These are phyloP conservation scores for Polymixis flavicincta DNA, from an alignment of 2,888 invertebrate species.

Conservation along the genomic window DNA sequence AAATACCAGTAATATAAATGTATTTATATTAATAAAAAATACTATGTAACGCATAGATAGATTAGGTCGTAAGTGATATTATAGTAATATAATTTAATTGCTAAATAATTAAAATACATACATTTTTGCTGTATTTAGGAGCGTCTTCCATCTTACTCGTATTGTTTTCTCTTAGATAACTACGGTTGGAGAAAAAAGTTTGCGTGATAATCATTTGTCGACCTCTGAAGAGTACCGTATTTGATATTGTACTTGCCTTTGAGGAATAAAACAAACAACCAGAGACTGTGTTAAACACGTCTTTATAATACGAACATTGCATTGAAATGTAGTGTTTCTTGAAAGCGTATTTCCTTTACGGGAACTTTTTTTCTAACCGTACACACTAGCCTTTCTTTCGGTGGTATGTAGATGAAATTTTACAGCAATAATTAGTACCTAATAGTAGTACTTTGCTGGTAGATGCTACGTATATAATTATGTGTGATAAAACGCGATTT, in stretches of 20 bases:
- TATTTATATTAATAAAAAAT: constrained; percentile 81
- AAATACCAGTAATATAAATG: constrained; percentile 83
- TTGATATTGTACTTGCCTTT: constrained; percentile 55
- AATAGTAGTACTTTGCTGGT: constrained; percentile 87
- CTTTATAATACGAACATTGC: constrained; percentile 45
- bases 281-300: constrained; percentile 69
- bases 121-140: constrained; percentile 89
- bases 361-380: constrained; percentile 68
- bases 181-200: constrained; percentile 74
- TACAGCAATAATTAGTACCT: constrained; percentile 90
- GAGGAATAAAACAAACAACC: constrained; percentile 30
- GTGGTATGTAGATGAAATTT: constrained; percentile 87
- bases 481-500: constrained; percentile 87
- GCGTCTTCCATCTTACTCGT: constrained; percentile 90
- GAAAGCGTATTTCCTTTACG: constrained; percentile 44
- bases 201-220: constrained; percentile 35
- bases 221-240: constrained; percentile 52
- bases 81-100: constrained; percentile 81
- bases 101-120: constrained; percentile 86
- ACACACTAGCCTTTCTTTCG: constrained; percentile 87
- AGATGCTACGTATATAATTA: constrained; percentile 86
- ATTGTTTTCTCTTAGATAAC: constrained; percentile 85
- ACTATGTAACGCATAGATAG: constrained; percentile 82
- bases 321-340: constrained; percentile 51
- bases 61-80: constrained; percentile 88